These are phyloP conservation scores for Bolborhynchus lineola DNA, from an alignment of 2,113 vertebrate genomes.

Conservation along the genomic window DNA sequence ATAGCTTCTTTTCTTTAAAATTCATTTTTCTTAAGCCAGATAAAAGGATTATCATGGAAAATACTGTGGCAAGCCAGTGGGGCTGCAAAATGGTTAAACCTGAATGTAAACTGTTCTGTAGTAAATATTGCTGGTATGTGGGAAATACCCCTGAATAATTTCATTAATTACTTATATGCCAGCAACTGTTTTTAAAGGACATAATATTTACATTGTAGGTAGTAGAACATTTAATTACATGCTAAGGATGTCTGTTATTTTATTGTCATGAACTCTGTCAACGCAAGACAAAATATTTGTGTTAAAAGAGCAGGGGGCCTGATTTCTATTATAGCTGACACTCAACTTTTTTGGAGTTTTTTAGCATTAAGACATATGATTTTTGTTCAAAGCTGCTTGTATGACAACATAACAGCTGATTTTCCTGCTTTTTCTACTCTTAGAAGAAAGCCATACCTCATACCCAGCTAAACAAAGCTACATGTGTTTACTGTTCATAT, in stretches of 20 bases:
- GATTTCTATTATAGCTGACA: neutral
- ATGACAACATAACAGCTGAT: neutral
- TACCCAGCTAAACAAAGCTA: neutral
- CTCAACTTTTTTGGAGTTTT: neutral
- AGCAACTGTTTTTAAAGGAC: slow-evolving; percentile 27
- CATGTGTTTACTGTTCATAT: neutral
- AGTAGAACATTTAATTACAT: slow-evolving; percentile 10
- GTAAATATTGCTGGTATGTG: neutral
- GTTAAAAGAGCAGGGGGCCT: neutral
- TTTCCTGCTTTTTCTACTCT: neutral
- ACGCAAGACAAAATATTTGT: neutral
- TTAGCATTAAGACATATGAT: neutral
- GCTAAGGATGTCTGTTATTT: neutral
- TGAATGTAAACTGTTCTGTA: slow-evolving; percentile 12
- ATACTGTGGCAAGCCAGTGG: neutral
- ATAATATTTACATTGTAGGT: neutral
- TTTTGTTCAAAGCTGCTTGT: neutral
- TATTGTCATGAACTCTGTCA: neutral
- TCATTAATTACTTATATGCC: slow-evolving; percentile 25
- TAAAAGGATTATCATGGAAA: slow-evolving; percentile 22
- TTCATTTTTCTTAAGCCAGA: neutral
- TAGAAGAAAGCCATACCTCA: neutral
- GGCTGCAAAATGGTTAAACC: slow-evolving; percentile 16
- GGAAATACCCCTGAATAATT: slow-evolving; percentile 20
- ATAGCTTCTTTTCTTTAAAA: neutral